Percentiles rank a stretch among this genome's conserved stretches.
phyloP scores from a whole-genome alignment of 1,140 invertebrate species.

The Lepidurus couesii region DNA sequence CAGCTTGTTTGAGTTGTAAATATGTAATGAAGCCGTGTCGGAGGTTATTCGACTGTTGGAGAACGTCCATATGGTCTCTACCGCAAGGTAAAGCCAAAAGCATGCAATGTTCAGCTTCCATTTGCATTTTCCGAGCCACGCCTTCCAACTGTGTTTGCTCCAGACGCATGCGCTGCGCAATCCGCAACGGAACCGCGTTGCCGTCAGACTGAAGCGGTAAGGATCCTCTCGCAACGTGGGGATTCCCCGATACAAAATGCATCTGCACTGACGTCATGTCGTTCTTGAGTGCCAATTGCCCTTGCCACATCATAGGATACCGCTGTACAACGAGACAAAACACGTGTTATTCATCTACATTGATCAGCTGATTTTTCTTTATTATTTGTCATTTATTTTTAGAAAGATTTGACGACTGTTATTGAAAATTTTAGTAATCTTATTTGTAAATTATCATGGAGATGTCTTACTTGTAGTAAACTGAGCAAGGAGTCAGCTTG shows the following conservation, averaged over 20 bases:
- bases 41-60: conserved; percentile 85
- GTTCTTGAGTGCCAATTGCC: conserved; percentile 86
- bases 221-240: conserved; percentile 71
- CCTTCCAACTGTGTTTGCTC: conserved; percentile 91
- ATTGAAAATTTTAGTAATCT: neutral
- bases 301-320: conserved; percentile 95
- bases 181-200: conserved; percentile 72
- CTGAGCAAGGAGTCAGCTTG: conserved; percentile 72
- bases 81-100: conserved; percentile 91
- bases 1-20: conserved; percentile 90
- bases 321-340: conserved; percentile 52
- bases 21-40: conserved; percentile 92
- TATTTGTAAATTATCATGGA: neutral
- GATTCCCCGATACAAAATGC: conserved; percentile 94
- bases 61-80: conserved; percentile 81
- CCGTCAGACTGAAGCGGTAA: conserved; percentile 68
- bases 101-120: conserved; percentile 92
- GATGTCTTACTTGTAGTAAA: conserved; percentile 51
- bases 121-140: conserved; percentile 92
- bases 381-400: neutral
- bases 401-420: neutral
- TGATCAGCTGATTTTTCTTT: no score
- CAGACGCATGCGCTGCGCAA: conserved; percentile 92
- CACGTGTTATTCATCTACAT: neutral
- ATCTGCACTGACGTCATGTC: conserved; percentile 95